Percentiles rank a stretch among this genome's conserved stretches.
phyloP scores from a whole-genome alignment of 1,140 invertebrate species.

The Triops cancriformis region DNA sequence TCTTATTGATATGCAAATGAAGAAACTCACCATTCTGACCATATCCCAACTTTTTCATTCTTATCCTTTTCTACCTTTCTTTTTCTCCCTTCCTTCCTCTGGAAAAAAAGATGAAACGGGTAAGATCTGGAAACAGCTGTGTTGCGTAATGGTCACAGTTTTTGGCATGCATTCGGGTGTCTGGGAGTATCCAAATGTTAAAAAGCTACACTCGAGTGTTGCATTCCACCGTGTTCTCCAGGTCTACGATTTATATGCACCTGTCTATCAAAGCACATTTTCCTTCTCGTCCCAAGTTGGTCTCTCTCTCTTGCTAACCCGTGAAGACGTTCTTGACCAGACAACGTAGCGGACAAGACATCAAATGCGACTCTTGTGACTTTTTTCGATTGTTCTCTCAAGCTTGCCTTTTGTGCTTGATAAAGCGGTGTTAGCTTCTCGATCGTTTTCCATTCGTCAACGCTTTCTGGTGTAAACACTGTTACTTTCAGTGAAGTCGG shows the following conservation, averaged over 20 bases:
- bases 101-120: no score
- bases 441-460: not conserved
- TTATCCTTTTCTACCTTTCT: not conserved
- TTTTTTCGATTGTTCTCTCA: not conserved
- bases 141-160: not conserved
- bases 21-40: not conserved
- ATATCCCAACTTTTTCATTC: not conserved
- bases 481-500: no score
- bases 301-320: not conserved
- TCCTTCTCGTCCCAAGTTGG: not conserved
- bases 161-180: not conserved
- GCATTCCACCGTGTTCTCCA: not conserved
- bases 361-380: not conserved
- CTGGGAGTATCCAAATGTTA: not conserved
- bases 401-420: not conserved
- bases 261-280: not conserved
- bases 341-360: not conserved
- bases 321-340: not conserved
- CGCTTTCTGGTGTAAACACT: not conserved
- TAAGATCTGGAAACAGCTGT: constrained; percentile 1
- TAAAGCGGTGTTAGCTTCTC: not conserved
- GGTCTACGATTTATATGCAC: not conserved
- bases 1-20: constrained; percentile 7
- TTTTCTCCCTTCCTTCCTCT: not conserved
- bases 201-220: not conserved